Evolutionary conservation across 2,888 invertebrate species (phyloP).

Genomic region (Copidosoma aretas): DNA sequence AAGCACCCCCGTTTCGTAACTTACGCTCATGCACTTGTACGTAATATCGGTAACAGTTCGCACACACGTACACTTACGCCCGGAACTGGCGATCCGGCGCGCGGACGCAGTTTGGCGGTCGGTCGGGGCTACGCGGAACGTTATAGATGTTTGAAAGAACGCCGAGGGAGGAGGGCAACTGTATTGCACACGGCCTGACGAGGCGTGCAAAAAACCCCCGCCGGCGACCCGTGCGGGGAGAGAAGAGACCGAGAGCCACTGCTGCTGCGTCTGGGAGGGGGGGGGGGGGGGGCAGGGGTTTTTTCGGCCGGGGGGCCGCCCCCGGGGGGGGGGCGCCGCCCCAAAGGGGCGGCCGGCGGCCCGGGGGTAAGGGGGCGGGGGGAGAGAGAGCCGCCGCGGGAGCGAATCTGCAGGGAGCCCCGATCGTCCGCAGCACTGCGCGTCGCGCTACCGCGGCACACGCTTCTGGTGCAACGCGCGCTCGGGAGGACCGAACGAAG

Average conservation of each 20-base stretch:
- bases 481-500: conserved; percentile 36
- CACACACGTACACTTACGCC: no score
- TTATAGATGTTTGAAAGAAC: no score
- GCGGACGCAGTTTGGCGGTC: no score
- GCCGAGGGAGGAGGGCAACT: no score
- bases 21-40: no score
- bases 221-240: no score
- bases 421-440: conserved; percentile 50
- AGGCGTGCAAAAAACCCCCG: no score
- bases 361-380: neutral
- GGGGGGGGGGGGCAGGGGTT: conserved; percentile 32
- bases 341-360: conserved; percentile 39
- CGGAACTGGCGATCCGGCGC: no score
- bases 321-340: conserved; percentile 1
- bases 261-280: conserved; percentile 18
- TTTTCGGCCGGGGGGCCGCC: conserved; percentile 24
- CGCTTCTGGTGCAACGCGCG: conserved; percentile 51
- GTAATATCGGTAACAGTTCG: no score
- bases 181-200: no score
- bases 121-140: no score
- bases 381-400: neutral
- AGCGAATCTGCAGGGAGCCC: neutral
- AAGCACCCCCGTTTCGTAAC: no score
- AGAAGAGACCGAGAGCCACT: neutral
- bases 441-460: conserved; percentile 57